Percentiles rank a stretch among this genome's conserved stretches.
Conservation (phyloP, 2,113 vertebrate genomes). For the Perccottus glenii region DNA sequence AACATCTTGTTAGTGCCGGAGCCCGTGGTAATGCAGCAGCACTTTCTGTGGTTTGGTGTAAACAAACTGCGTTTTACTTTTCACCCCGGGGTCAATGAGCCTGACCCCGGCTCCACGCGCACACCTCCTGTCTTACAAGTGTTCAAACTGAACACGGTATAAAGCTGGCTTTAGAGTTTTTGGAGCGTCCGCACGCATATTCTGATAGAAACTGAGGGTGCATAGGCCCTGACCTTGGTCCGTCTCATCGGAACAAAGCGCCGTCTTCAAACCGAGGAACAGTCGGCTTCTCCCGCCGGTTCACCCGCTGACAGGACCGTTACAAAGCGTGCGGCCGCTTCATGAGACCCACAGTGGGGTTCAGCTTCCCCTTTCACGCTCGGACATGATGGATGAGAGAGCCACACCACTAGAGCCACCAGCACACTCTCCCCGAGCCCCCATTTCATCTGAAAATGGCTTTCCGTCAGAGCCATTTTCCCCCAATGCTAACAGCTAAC, state of each 20-base stretch:
- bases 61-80: too few relatives aligned
- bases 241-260: slow-evolving; percentile 1
- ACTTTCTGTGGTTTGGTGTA: too few relatives aligned
- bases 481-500: slow-evolving; percentile 1
- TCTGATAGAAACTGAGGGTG: neutral
- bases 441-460: slow-evolving; percentile 1
- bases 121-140: too few relatives aligned
- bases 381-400: neutral
- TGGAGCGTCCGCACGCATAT: too few relatives aligned
- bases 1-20: too few relatives aligned
- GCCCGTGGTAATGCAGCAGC: too few relatives aligned
- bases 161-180: too few relatives aligned
- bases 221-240: slow-evolving; percentile 5
- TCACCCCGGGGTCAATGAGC: too few relatives aligned
- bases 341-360: neutral
- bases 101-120: too few relatives aligned
- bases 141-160: too few relatives aligned
- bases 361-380: too few relatives aligned
- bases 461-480: slow-evolving; percentile 5
- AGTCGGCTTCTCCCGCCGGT: neutral
- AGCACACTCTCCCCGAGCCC: neutral
- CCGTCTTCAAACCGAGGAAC: neutral
- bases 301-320: neutral
- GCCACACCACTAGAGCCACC: neutral
- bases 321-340: neutral